A percentile compares a stretch with the other conserved stretches of the same genome.
These are phyloP conservation scores for Psilanteris sp. DNA, from an alignment of 1,140 invertebrate species.

Conservation along the genomic window DNA sequence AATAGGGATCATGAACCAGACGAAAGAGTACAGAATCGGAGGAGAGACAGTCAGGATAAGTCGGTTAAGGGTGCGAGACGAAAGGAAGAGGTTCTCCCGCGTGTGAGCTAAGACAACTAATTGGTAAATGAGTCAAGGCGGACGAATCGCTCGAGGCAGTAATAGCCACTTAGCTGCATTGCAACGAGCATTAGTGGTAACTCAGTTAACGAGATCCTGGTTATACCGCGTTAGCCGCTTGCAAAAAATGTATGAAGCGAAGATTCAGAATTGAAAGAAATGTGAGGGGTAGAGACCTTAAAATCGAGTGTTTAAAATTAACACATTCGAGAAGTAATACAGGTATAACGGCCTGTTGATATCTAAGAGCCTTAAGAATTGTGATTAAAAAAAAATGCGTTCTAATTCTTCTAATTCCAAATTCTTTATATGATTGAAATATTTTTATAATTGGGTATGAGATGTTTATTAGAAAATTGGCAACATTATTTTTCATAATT, in stretches of 20 bases:
- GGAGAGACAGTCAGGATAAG: slow-evolving; percentile 45
- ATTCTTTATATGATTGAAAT: no score
- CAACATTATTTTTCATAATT: no score
- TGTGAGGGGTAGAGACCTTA: slow-evolving; percentile 30
- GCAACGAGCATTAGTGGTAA: slow-evolving; percentile 75
- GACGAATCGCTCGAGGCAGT: slow-evolving; percentile 71
- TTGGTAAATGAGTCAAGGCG: slow-evolving; percentile 73
- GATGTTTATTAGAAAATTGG: no score
- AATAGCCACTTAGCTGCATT: slow-evolving; percentile 76
- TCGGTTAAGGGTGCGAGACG: slow-evolving; percentile 45
- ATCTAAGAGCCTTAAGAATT: no score
- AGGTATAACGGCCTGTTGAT: no score
- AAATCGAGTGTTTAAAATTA: slow-evolving; percentile 41
- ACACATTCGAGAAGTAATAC: slow-evolving; percentile 43
- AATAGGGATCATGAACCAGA: slow-evolving; percentile 57
- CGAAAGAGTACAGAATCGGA: slow-evolving; percentile 58
- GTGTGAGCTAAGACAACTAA: slow-evolving; percentile 65
- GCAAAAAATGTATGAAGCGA: slow-evolving; percentile 58
- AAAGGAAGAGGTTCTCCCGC: slow-evolving; percentile 28
- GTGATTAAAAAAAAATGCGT: no score
- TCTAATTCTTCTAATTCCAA: no score
- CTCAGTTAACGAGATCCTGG: slow-evolving; percentile 74
- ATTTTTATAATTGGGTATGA: no score
- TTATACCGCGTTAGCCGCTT: slow-evolving; percentile 72
- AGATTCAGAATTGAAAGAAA: slow-evolving; percentile 53